These are phyloP conservation scores for Phrynosoma platyrhinos DNA, from an alignment of 2,113 vertebrate species.

Conservation along the genomic window DNA sequence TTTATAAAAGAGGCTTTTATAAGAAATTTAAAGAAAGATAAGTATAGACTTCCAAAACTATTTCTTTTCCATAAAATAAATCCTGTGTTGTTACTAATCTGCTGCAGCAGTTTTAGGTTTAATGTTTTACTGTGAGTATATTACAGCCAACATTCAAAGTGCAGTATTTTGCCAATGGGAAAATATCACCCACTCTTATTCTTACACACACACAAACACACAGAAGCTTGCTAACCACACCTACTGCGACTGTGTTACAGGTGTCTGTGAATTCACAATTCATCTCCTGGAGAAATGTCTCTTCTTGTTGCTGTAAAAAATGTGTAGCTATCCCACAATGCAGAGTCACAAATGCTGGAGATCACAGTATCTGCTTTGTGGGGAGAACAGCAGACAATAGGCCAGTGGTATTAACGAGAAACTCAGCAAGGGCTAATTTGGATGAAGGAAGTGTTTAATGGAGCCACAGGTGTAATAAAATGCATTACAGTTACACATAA, in stretches of 20 bases:
- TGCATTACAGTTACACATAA: neutral
- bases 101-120: neutral
- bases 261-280: neutral
- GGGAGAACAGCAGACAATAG: neutral
- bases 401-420: neutral
- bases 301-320: neutral
- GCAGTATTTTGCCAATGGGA: neutral
- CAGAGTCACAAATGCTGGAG: neutral
- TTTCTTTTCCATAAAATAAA: neutral
- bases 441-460: conserved; percentile 1
- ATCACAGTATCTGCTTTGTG: conserved; percentile 12
- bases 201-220: too few species aligned
- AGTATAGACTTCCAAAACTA: neutral
- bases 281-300: neutral
- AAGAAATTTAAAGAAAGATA: neutral
- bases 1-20: neutral
- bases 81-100: neutral
- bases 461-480: conserved; percentile 7
- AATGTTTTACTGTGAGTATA: neutral
- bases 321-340: neutral
- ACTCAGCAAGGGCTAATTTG: conserved; percentile 1
- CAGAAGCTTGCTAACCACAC: too few species aligned
- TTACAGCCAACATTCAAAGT: neutral
- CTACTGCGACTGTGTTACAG: neutral
- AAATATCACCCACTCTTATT: neutral